Base-by-base conservation (phyloP, 1,140 invertebrate species). In the Drosophila mojavensis region DNA sequence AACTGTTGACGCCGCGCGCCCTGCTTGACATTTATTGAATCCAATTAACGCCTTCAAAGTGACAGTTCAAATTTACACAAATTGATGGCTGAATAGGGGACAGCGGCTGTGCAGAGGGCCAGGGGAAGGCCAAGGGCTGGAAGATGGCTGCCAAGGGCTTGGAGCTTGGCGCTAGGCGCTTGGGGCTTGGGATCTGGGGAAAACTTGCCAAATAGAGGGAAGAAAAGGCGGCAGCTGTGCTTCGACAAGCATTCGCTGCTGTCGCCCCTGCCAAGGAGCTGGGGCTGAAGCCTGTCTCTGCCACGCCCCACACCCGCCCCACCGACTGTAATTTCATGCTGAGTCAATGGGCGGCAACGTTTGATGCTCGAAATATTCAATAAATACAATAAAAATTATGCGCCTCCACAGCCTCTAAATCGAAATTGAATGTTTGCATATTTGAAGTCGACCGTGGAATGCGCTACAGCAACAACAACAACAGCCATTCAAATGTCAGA, bases 1-100 rank as follows among this genome's bases (percentile, higher is more conserved):
- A 54, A 56, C 53, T 56, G 65, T 43, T 70, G 66, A 62, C 28
- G 67, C 30, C 24, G 47, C 33, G 55, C 36, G n/a, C 39, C n/a
- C 41, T 28, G 33, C 30, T 41, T 78, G 62, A 63, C 77, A 78
- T 81, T 81, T 81, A 80, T 78, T 89, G 74, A 88, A 88, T 88
- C 83, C 83, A 88, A 88, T 88, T 88, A 88, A 88, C 84, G 83
- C 83, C 84, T 88, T 88, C 80, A 88, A 88, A 88, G 83, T 88
- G 83, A 88, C 83, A 88, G 79, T 89, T 88, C 83, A 88, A 88
- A 88, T 88, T 88, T 89, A 89, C 83, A 88, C 83, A 88, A 83
- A 89, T 86, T 88, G 83, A 82, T 78, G 73, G 28, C 43, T 54
- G 26, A 33, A 6, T 33, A 26, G 50, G 10, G 4, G 17, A 5